Evolutionary conservation across 2,113 vertebrate genomes (phyloP).

Genomic region (Amphiprion percula): DNA sequence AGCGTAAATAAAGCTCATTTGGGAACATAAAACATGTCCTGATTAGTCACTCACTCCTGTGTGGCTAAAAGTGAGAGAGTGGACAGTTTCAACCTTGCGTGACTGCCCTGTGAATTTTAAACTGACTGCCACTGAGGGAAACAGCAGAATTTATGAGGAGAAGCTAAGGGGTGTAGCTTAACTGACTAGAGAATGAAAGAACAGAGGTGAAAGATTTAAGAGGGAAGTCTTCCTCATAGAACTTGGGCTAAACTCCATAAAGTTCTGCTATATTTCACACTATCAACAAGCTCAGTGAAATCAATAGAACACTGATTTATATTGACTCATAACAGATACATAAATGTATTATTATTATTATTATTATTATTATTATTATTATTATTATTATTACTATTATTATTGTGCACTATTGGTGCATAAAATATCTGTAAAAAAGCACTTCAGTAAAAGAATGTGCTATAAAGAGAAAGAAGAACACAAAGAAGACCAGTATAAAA

Average conservation of each 20-base stretch:
- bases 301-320: slow-evolving; percentile 34
- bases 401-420: neutral
- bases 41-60: slow-evolving; percentile 14
- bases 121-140: neutral
- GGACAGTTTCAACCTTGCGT: slow-evolving; percentile 6
- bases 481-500: neutral
- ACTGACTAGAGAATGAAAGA: slow-evolving; percentile 34
- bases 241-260: slow-evolving; percentile 28
- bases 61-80: slow-evolving; percentile 15
- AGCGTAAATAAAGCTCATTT: neutral
- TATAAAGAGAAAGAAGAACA: neutral
- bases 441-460: neutral
- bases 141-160: slow-evolving; percentile 1
- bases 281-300: slow-evolving; percentile 14
- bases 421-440: neutral
- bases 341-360: neutral
- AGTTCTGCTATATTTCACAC: slow-evolving; percentile 32
- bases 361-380: slow-evolving; percentile 1
- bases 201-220: slow-evolving; percentile 27
- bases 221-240: slow-evolving; percentile 32
- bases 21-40: neutral
- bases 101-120: slow-evolving; percentile 28
- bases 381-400: neutral
- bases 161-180: slow-evolving; percentile 24
- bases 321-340: slow-evolving; percentile 20